These are phyloP conservation scores for Acanthosepion pharaonis DNA, from an alignment of 2,888 invertebrate species.

Conservation along the genomic window DNA sequence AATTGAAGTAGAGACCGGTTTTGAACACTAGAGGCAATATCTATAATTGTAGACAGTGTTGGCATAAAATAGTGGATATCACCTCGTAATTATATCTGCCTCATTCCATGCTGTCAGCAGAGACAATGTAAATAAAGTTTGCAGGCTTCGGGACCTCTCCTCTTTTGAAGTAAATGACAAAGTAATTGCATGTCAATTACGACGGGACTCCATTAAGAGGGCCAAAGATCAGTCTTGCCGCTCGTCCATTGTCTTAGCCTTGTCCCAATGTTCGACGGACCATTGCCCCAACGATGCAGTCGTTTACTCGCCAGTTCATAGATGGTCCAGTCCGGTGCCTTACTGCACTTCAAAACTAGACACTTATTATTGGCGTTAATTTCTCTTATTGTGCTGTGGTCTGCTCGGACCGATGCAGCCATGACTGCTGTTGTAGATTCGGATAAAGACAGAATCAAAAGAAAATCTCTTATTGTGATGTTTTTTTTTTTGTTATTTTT, in stretches of 20 bases:
- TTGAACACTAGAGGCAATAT: neutral
- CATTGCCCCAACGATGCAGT: neutral
- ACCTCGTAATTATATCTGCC: conserved; percentile 15
- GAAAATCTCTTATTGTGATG: too few relatives aligned
- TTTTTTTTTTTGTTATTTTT: too few relatives aligned
- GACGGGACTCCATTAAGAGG: neutral
- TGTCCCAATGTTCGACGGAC: neutral
- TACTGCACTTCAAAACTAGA: neutral
- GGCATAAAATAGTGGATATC: conserved; percentile 16
- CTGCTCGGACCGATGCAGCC: too few relatives aligned
- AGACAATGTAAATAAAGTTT: conserved; percentile 33
- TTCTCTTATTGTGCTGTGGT: too few relatives aligned
- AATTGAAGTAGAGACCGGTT: neutral
- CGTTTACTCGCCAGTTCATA: neutral
- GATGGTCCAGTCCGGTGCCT: neutral
- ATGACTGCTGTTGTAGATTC: too few relatives aligned
- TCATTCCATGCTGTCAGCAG: neutral
- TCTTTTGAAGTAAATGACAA: conserved; percentile 18
- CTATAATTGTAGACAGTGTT: conserved; percentile 1
- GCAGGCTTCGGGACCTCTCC: neutral
- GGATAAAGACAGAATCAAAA: too few relatives aligned
- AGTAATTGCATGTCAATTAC: neutral
- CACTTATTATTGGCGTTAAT: too few relatives aligned
- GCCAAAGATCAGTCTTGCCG: neutral
- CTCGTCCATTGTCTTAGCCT: neutral